phyloP scores from a whole-genome alignment of 2,113 vertebrate genomes.

The Chamaetylas fuelleborni region DNA sequence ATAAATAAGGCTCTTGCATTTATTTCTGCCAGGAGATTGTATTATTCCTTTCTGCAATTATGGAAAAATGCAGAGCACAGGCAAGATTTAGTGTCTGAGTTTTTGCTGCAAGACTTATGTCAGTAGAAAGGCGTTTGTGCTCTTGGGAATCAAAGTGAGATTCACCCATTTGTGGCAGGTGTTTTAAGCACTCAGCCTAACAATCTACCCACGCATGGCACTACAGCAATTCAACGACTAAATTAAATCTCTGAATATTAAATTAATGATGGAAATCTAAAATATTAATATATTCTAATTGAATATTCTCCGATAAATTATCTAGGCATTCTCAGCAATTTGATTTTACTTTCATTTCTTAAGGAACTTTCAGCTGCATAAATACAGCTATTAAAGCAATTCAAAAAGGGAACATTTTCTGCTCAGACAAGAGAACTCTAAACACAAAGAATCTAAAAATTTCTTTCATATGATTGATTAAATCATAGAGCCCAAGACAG shows the following conservation, averaged over 20 bases:
- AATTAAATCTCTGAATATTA: slow-evolving; percentile 86
- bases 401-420: slow-evolving; percentile 75
- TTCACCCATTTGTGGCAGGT: slow-evolving; percentile 62
- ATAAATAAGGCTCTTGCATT: background rate
- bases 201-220: slow-evolving; percentile 38
- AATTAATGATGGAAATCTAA: slow-evolving; percentile 83
- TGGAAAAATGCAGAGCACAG: background rate
- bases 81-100: slow-evolving; percentile 17
- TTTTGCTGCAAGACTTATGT: slow-evolving; percentile 18
- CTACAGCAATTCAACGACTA: slow-evolving; percentile 53
- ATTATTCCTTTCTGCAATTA: slow-evolving; percentile 19
- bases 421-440: slow-evolving; percentile 70
- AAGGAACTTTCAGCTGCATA: slow-evolving; percentile 77
- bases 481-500: slow-evolving; percentile 80
- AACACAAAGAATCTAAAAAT: slow-evolving; percentile 64
- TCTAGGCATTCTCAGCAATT: slow-evolving; percentile 81
- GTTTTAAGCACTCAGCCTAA: slow-evolving; percentile 43
- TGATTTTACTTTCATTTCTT: slow-evolving; percentile 76
- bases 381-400: slow-evolving; percentile 80
- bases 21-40: slow-evolving; percentile 5
- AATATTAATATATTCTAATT: slow-evolving; percentile 88
- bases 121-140: slow-evolving; percentile 38
- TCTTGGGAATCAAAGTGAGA: slow-evolving; percentile 59
- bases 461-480: slow-evolving; percentile 81
- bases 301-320: slow-evolving; percentile 88